phyloP scores from a whole-genome alignment of 2,888 invertebrate species.

The Lasioglossum figueresi region DNA sequence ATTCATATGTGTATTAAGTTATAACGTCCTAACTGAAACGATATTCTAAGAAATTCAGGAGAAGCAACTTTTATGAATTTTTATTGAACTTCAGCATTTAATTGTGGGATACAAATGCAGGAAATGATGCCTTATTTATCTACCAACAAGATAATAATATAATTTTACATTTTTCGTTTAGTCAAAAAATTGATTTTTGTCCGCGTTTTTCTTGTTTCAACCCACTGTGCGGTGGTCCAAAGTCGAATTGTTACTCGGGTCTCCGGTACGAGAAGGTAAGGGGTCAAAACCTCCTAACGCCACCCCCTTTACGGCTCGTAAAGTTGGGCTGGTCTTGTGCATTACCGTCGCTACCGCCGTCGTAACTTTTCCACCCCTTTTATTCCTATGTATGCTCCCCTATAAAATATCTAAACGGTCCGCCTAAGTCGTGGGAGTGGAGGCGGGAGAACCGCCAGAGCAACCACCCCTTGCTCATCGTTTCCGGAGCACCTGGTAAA shows the following conservation, averaged over 20 bases:
- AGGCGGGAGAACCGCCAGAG: not conserved
- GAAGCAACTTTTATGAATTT: too few species aligned
- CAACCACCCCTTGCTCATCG: not conserved
- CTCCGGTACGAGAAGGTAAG: not conserved
- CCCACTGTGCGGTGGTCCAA: too few species aligned
- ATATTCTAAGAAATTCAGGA: too few species aligned
- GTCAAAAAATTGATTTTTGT: too few species aligned
- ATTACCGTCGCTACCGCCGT: constrained; percentile 70
- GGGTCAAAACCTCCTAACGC: not conserved
- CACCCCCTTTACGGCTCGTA: constrained; percentile 71
- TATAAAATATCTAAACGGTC: constrained; percentile 73
- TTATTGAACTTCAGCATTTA: too few species aligned
- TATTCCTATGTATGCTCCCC: constrained; percentile 72
- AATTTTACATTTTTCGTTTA: too few species aligned
- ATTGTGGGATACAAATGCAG: too few species aligned
- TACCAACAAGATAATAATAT: too few species aligned
- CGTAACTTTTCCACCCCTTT: constrained; percentile 75
- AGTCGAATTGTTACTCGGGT: not conserved
- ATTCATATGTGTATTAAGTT: too few species aligned
- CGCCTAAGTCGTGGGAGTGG: constrained; percentile 58
- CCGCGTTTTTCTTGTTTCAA: too few species aligned
- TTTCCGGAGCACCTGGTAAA: constrained; percentile 20
- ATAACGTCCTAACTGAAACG: too few species aligned
- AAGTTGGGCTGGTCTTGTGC: constrained; percentile 69
- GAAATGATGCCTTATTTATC: too few species aligned